phyloP scores from a whole-genome alignment of 2,888 invertebrate genomes.

The Rhagonycha lutea region DNA sequence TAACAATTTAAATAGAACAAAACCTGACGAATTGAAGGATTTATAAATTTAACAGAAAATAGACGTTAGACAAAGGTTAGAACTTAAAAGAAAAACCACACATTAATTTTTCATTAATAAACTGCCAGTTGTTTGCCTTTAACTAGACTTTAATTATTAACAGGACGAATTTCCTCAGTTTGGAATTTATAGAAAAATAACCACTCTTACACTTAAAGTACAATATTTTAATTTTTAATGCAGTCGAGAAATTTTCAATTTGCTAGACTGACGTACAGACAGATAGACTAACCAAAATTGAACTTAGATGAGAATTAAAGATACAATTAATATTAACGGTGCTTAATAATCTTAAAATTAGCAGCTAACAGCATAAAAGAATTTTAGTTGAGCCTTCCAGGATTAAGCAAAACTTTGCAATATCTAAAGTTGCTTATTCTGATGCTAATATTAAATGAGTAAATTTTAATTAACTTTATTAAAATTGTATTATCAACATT shows the following conservation, averaged over 20 bases:
- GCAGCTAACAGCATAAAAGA: background rate
- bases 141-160: background rate
- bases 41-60: conserved; percentile 14
- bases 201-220: background rate
- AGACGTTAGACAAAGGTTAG: background rate
- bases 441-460: background rate
- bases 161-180: background rate
- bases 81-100: background rate
- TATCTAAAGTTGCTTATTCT: background rate
- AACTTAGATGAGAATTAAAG: background rate
- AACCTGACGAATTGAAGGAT: conserved; percentile 22
- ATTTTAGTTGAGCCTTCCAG: background rate
- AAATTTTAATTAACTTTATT: background rate
- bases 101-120: background rate
- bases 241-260: background rate
- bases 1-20: conserved; percentile 21
- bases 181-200: background rate
- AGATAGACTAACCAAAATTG: too few relatives aligned
- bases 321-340: background rate
- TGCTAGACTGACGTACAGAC: too few relatives aligned
- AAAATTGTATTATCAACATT: background rate
- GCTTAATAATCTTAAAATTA: conserved; percentile 2
- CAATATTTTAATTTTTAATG: background rate
- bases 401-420: background rate
- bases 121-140: background rate